A percentile compares a stretch with the other conserved stretches of the same genome.
Conservation (phyloP, 2,888 invertebrate genomes). For the Holacanthella duospinosa region DNA sequence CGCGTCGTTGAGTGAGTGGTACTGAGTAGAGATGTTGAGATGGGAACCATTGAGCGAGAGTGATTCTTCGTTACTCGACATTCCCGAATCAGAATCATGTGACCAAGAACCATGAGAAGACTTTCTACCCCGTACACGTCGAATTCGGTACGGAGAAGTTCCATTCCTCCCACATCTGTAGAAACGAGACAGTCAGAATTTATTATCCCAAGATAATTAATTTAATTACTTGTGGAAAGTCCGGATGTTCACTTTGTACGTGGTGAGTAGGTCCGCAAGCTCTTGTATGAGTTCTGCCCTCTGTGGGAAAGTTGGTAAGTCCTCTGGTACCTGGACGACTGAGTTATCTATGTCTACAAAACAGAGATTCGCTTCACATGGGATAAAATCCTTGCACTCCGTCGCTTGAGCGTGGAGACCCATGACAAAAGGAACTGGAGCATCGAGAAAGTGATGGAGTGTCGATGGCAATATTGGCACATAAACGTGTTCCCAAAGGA, state of each 20-base stretch:
- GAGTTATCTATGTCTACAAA: constrained; percentile 92
- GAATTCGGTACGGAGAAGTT: constrained; percentile 49
- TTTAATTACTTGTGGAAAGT: too few relatives aligned
- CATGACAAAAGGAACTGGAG: constrained; percentile 98
- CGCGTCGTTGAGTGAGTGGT: too few relatives aligned
- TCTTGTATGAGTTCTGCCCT: constrained; percentile 76
- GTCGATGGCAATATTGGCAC: constrained; percentile 95
- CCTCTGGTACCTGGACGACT: constrained; percentile 65
- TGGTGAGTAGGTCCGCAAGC: constrained; percentile 53
- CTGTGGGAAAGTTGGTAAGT: constrained; percentile 79
- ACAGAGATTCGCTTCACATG: constrained; percentile 72
- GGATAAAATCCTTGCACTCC: constrained; percentile 31
- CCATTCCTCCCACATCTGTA: constrained; percentile 29
- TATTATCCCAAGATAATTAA: too few relatives aligned
- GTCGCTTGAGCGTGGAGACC: constrained; percentile 51
- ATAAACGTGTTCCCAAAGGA: constrained; percentile 97
- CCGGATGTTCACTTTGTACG: constrained; percentile 47
- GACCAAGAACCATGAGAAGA: constrained; percentile 51
- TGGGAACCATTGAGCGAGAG: constrained; percentile 39
- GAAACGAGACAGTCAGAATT: too few relatives aligned
- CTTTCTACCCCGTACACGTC: constrained; percentile 55
- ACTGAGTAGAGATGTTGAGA: constrained; percentile 37
- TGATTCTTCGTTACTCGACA: constrained; percentile 40
- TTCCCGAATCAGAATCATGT: constrained; percentile 43
- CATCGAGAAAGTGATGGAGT: constrained; percentile 91